Conservation (phyloP, 2,113 vertebrate genomes). For the Hystrix cristata region DNA sequence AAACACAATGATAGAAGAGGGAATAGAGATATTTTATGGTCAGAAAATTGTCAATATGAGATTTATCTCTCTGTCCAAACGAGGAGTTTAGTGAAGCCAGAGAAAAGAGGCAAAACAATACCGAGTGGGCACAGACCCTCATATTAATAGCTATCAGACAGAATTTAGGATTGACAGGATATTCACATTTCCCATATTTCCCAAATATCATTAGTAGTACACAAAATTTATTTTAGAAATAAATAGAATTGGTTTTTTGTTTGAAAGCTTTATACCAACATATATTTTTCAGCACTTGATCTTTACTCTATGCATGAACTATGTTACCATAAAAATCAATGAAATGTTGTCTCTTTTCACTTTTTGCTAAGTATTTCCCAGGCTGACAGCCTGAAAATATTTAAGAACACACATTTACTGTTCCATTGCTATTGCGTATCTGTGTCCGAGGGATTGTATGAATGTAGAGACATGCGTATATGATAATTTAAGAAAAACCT, state of each 20-base stretch:
- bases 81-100: neutral
- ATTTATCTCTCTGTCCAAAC: neutral
- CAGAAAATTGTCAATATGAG: neutral
- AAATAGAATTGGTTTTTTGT: too few relatives aligned
- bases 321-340: too few relatives aligned
- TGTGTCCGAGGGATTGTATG: accelerated
- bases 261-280: too few relatives aligned
- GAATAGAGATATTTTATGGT: neutral
- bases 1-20: neutral
- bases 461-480: too few relatives aligned
- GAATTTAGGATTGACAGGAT: too few relatives aligned
- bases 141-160: too few relatives aligned
- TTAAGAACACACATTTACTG: neutral
- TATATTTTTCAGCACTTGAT: too few relatives aligned
- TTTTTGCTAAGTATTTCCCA: neutral
- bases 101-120: neutral
- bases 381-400: neutral
- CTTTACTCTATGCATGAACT: too few relatives aligned
- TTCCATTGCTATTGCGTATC: neutral
- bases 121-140: too few relatives aligned
- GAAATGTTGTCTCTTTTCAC: neutral
- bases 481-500: neutral
- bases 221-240: too few relatives aligned
- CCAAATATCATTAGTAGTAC: too few relatives aligned
- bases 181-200: too few relatives aligned